Evolutionary conservation across 2,113 vertebrate genomes (phyloP), one percentile per base, ranked within the genome.

Genomic region (Rhinogobius similis): DNA sequence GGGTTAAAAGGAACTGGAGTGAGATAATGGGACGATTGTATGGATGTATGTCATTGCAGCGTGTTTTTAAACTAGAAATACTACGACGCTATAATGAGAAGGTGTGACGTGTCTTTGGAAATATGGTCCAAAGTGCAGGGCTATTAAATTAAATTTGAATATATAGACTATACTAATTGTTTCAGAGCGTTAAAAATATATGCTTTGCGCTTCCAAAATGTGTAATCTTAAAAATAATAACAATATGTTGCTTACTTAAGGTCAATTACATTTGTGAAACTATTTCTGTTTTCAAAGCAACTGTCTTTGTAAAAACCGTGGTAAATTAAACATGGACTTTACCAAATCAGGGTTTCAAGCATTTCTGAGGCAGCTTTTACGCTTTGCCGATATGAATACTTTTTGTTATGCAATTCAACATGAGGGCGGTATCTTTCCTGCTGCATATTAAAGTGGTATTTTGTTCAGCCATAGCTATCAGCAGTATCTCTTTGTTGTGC

Each of bases 1-100:
- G 67, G 39, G 63, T 82, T 48, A 72, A 82, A 55, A 78, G 68
- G 68, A 72, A 74, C 67, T 55, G 70, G 63, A 61, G 59, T 71
- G 68, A 52, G 53, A 81, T 74, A 73, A 78, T 76, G 67, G 65
- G 75, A 67, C 44, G 24, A 59, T 73, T 70, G 43, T 52, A 70
- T 70, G 62, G 82, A 77, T 73, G 9, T 58, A 80, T 62, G 32
- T 21, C 27, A 76, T 70, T 72, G 65, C 50, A 64, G 75, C 41
- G 65, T 3, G 29, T 75, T 14, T 18, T 36, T 73, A 69, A 12
- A 48, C 62, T 55, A 32, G 61, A 13, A 58, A 16, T 8, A 18
- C 26, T 18, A 46, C 18, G 12, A 50, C 20, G 46, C 46, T n/a
- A 20, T 50, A 21, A 50, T 50, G 46, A n/a, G 20, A 7, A 9